Evolutionary conservation across 2,113 vertebrate species (phyloP).

Genomic region (Triplophysa rosa): DNA sequence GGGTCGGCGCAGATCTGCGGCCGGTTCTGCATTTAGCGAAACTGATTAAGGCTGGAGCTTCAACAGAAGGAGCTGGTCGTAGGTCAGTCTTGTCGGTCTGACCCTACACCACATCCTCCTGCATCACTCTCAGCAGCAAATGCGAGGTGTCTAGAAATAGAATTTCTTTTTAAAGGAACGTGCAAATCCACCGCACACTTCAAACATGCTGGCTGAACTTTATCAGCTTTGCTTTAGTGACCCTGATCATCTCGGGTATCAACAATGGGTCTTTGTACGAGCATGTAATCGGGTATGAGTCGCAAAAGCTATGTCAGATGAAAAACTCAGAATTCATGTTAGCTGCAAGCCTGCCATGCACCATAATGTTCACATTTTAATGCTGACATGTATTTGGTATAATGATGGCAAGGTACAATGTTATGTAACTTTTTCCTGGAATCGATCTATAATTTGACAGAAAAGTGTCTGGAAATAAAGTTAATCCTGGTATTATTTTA

Average conservation of each 20-base stretch:
- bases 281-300: too few relatives aligned
- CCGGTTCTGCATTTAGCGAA: conserved; percentile 11
- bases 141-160: conserved; percentile 72
- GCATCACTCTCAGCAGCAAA: conserved; percentile 18
- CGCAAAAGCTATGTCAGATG: too few relatives aligned
- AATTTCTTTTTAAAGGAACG: conserved; percentile 65
- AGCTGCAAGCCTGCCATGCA: neutral
- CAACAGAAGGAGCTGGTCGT: neutral
- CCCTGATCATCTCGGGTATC: neutral
- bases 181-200: conserved; percentile 64
- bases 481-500: too few relatives aligned
- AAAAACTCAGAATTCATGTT: neutral
- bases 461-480: neutral
- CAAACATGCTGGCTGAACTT: conserved; percentile 51
- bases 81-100: neutral
- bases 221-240: conserved; percentile 62
- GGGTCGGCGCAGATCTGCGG: conserved; percentile 10
- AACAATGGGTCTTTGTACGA: neutral
- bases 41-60: neutral
- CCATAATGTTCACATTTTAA: neutral
- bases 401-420: neutral
- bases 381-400: neutral
- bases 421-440: neutral
- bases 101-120: conserved; percentile 60
- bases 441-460: neutral